Evolutionary conservation across 1,140 invertebrate species (phyloP).

Genomic region (Drosophila kanapiae): DNA sequence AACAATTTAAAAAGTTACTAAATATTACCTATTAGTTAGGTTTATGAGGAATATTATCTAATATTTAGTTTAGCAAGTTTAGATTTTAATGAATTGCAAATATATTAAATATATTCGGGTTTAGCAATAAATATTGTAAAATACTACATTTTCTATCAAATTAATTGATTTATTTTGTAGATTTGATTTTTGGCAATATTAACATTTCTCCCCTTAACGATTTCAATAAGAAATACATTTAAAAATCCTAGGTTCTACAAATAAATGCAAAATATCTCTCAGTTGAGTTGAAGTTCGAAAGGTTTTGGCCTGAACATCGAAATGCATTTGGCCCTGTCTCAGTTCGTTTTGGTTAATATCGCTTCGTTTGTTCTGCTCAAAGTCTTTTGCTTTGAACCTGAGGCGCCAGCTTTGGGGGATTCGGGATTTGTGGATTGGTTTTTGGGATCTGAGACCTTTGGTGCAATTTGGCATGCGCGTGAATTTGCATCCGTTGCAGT

Average conservation of each 20-base stretch:
- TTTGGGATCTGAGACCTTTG: slow-evolving; percentile 57
- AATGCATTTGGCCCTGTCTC: slow-evolving; percentile 54
- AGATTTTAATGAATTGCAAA: no score
- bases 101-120: no score
- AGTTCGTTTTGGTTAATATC: slow-evolving; percentile 13
- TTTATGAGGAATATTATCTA: no score
- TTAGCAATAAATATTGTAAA: no score
- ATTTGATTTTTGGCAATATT: no score
- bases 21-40: no score
- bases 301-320: slow-evolving; percentile 60
- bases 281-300: slow-evolving; percentile 62
- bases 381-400: slow-evolving; percentile 46
- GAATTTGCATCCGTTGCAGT: slow-evolving; percentile 44
- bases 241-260: neutral
- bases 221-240: no score
- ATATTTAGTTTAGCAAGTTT: no score
- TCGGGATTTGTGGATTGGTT: slow-evolving; percentile 6
- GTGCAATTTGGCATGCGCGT: slow-evolving; percentile 59
- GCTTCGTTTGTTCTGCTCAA: slow-evolving; percentile 51
- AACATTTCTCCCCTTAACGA: no score
- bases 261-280: neutral
- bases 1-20: no score
- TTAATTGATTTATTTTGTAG: no score
- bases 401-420: slow-evolving; percentile 12
- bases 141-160: no score